A percentile compares a stretch with the other conserved stretches of the same genome.
These are phyloP conservation scores for Poeciliopsis turrubarensis DNA, from an alignment of 2,113 vertebrate species.

Conservation along the genomic window DNA sequence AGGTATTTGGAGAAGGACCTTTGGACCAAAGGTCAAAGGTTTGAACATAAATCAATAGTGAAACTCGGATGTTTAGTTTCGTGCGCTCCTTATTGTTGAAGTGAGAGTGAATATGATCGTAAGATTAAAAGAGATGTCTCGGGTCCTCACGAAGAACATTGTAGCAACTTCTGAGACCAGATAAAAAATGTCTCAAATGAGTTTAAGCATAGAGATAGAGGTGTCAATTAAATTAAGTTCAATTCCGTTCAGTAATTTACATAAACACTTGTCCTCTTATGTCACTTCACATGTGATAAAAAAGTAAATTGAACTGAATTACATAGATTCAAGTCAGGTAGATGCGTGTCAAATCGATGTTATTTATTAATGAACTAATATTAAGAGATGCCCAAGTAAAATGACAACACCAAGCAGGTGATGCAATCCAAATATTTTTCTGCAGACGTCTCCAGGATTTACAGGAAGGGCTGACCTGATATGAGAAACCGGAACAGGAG, in stretches of 20 bases:
- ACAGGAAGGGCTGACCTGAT: not conserved
- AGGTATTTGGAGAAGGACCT: not conserved
- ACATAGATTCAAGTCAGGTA: too few species aligned
- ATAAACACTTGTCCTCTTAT: too few species aligned
- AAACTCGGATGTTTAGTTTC: not conserved
- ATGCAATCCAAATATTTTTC: constrained; percentile 12
- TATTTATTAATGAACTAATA: too few species aligned
- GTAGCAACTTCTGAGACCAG: not conserved
- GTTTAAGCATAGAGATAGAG: too few species aligned
- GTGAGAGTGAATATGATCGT: not conserved
- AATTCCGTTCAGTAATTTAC: too few species aligned
- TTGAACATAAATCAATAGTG: too few species aligned
- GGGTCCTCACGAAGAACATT: not conserved
- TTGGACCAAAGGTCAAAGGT: too few species aligned
- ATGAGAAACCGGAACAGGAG: not conserved
- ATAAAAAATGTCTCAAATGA: too few species aligned
- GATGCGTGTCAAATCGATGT: too few species aligned
- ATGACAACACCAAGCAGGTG: not conserved
- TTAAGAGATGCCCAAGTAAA: not conserved
- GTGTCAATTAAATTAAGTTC: too few species aligned
- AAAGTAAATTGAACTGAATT: too few species aligned
- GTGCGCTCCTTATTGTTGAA: not conserved
- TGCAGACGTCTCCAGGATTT: constrained; percentile 1
- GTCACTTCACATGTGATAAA: too few species aligned
- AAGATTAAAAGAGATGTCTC: not conserved